A percentile compares a stretch with the other conserved stretches of the same genome.
Conservation (phyloP, 2,797 vertebrate genomes). For the Helicolenus hilgendorfi region DNA sequence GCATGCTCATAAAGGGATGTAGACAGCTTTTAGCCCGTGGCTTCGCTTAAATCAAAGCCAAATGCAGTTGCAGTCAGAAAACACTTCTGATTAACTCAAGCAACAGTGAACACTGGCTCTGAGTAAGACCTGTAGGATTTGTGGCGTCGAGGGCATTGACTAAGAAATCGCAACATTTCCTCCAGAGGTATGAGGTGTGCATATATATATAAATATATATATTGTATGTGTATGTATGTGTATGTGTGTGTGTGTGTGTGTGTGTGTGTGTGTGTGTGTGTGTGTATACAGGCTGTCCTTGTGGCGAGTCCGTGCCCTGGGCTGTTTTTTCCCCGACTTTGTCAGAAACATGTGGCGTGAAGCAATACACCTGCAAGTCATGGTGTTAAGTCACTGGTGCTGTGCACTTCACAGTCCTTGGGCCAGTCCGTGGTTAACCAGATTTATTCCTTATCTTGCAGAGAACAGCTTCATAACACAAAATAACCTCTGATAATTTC, state of each 20-base stretch:
- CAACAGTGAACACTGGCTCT: constrained; percentile 88
- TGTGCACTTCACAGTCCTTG: constrained; percentile 74
- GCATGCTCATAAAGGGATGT: constrained; percentile 89
- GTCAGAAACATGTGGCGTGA: constrained; percentile 81
- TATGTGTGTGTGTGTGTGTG: constrained; percentile 18
- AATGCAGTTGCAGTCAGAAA: constrained; percentile 88
- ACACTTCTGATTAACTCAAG: constrained; percentile 91
- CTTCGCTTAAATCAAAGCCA: constrained; percentile 91
- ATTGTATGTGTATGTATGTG: neutral
- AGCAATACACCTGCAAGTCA: constrained; percentile 85
- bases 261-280: neutral
- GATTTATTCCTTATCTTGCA: constrained; percentile 57
- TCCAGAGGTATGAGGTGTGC: constrained; percentile 71
- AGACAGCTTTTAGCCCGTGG: constrained; percentile 91
- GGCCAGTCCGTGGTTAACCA: constrained; percentile 53
- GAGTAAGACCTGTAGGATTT: constrained; percentile 88
- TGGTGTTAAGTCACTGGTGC: constrained; percentile 74
- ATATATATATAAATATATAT: neutral
- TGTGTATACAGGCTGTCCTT: constrained; percentile 46
- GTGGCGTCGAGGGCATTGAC: constrained; percentile 83
- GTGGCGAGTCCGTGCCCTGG: constrained; percentile 70
- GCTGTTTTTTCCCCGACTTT: constrained; percentile 78
- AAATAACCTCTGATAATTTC: constrained; percentile 32
- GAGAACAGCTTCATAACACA: constrained; percentile 54
- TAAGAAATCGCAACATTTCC: constrained; percentile 85